Evolutionary conservation across 2,888 invertebrate species (phyloP).

Genomic region (Gibbula magus): DNA sequence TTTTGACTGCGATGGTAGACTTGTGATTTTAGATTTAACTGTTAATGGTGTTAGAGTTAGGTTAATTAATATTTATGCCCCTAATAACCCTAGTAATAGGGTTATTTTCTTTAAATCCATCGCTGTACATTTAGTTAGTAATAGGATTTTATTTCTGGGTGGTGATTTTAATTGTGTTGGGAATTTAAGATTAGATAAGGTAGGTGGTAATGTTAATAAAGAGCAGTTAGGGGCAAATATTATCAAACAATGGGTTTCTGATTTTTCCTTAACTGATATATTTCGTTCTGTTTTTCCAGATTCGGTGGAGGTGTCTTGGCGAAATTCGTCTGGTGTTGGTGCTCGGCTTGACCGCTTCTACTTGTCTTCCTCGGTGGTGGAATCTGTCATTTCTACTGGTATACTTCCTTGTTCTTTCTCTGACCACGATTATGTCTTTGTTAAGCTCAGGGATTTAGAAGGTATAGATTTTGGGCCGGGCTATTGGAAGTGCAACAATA

Average conservation of each 20-base stretch:
- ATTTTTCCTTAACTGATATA: conserved; percentile 10
- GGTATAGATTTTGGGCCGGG: neutral
- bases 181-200: neutral
- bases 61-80: too few relatives aligned
- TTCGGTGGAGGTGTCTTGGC: neutral
- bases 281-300: neutral
- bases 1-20: too few relatives aligned
- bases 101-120: neutral
- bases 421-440: conserved; percentile 8
- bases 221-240: neutral
- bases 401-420: neutral
- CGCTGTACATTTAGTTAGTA: neutral
- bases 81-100: too few relatives aligned
- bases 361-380: neutral
- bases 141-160: neutral
- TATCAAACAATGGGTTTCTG: neutral
- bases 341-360: neutral
- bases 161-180: neutral
- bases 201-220: neutral
- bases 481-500: neutral
- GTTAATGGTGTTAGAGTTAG: neutral
- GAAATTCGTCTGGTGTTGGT: neutral
- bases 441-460: conserved; percentile 28
- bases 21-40: neutral
- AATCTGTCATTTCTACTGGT: neutral